Conservation (phyloP, 2,113 vertebrate species). For the Platichthys stellatus region DNA sequence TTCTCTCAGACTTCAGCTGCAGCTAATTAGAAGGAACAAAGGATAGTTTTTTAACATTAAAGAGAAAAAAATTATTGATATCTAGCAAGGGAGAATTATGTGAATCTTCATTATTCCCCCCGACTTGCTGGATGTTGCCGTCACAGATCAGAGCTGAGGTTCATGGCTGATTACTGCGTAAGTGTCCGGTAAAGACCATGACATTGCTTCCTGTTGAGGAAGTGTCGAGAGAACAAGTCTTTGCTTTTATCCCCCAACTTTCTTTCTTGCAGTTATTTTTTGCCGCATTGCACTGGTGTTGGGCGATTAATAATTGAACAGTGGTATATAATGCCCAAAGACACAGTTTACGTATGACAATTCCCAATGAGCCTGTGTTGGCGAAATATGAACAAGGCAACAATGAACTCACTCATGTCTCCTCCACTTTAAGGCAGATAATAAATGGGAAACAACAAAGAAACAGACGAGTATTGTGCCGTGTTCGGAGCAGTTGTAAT, state of each 20-base stretch:
- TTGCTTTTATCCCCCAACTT: constrained; percentile 6
- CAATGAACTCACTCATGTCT: background rate
- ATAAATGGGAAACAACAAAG: constrained; percentile 20
- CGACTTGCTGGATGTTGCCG: background rate
- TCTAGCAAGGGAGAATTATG: constrained; percentile 6
- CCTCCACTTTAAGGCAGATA: background rate
- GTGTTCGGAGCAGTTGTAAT: background rate
- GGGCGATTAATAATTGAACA: constrained; percentile 56
- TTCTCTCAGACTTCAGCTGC: constrained; percentile 40
- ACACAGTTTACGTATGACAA: constrained; percentile 44
- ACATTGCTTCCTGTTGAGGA: constrained; percentile 7
- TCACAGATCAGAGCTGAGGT: background rate
- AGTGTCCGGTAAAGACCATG: constrained; percentile 1
- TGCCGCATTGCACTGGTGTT: constrained; percentile 48
- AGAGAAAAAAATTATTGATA: constrained; percentile 29
- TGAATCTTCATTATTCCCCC: background rate
- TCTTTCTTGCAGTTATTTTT: constrained; percentile 17
- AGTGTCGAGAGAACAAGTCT: background rate
- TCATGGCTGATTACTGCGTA: background rate
- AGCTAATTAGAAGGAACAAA: constrained; percentile 58
- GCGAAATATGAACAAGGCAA: constrained; percentile 8
- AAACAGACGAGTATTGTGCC: background rate
- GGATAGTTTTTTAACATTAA: constrained; percentile 26
- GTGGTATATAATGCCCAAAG: constrained; percentile 24
- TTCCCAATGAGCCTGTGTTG: constrained; percentile 22